phyloP scores from a whole-genome alignment of 2,888 invertebrate species.

The Andrena marginata region DNA sequence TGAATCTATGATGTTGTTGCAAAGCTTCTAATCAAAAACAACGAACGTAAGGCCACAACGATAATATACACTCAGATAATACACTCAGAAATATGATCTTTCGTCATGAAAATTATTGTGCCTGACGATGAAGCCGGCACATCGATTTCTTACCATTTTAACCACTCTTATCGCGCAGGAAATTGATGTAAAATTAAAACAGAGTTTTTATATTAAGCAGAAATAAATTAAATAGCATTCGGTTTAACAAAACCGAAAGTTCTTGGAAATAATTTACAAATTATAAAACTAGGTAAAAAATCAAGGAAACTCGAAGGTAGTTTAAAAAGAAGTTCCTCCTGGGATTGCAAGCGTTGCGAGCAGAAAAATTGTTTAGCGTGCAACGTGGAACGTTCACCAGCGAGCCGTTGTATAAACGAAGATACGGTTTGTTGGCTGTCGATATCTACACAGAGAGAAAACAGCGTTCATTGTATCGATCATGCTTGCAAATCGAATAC shows the following conservation, averaged over 20 bases:
- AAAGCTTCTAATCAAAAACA: background rate
- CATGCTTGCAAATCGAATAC: background rate
- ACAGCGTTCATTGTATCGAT: background rate
- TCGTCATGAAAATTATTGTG: too few relatives aligned
- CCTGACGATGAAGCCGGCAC: too few relatives aligned
- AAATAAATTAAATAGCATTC: too few relatives aligned
- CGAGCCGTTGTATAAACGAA: background rate
- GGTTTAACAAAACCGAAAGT: too few relatives aligned
- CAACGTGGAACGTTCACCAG: background rate
- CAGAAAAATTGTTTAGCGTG: background rate
- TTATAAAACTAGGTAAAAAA: too few relatives aligned
- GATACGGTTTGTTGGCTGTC: conserved; percentile 7
- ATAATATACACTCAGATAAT: background rate
- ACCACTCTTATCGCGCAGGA: too few relatives aligned
- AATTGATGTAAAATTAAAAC: too few relatives aligned
- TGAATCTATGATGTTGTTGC: background rate
- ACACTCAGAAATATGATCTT: too few relatives aligned
- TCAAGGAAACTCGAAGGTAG: too few relatives aligned
- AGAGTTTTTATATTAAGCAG: too few relatives aligned
- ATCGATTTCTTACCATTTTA: too few relatives aligned
- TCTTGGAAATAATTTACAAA: too few relatives aligned
- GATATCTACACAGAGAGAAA: background rate
- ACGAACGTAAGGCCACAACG: background rate
- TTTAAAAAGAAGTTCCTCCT: background rate
- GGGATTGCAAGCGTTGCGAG: background rate